Evolutionary conservation across 2,113 vertebrate species (phyloP), one percentile per base, ranked within the genome.

Genomic region (Halichoeres trimaculatus): DNA sequence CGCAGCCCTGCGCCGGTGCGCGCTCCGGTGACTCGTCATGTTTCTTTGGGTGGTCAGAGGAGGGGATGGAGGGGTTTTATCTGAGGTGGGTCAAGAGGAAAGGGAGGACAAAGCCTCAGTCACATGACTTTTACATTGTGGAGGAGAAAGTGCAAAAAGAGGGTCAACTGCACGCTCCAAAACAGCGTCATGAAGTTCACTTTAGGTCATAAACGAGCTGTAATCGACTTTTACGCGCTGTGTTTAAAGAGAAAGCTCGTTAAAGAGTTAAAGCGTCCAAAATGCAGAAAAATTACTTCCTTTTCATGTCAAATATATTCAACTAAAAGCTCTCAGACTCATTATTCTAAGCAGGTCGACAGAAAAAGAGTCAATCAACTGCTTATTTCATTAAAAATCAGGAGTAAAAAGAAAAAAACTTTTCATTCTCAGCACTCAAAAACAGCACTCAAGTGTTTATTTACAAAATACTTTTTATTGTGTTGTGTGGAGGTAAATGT

Each of bases 391-490:
- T 3, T 30, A 30, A 30, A 6, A 30, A 6, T 30, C 30, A 4
- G 6, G 8, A 40, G 38, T 40, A 40, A 2, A 43, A 14, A 43
- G 2, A 48, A 19, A 1, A n/a, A 48, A 6, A 48, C 7, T n/a
- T 48, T 48, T 16, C 9, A 26, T 19, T 24, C 5, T 13, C 13
- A 34, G 41, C 1, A 63, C 19, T 36, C 8, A 48, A 20, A 5
- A 36, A 71, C 4, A 47, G 38, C 56, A 67, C 68, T 73, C 48
- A 8, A 26, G 13, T 20, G n/a, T 10, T 22, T 71, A 85, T 83
- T 78, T 86, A 88, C 60, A 81, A 86, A 87, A 85, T 45, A 58
- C 20, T 19, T 66, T 81, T 84, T 78, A 78, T 81, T 80, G 56
- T 48, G 45, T 34, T 58, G 35, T 35, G 54, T 30, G 38, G 47